Percentiles rank a stretch among this genome's conserved stretches.
Evolutionary conservation across 2,113 vertebrate species (phyloP).

Genomic region (Halichoerus grypus): DNA sequence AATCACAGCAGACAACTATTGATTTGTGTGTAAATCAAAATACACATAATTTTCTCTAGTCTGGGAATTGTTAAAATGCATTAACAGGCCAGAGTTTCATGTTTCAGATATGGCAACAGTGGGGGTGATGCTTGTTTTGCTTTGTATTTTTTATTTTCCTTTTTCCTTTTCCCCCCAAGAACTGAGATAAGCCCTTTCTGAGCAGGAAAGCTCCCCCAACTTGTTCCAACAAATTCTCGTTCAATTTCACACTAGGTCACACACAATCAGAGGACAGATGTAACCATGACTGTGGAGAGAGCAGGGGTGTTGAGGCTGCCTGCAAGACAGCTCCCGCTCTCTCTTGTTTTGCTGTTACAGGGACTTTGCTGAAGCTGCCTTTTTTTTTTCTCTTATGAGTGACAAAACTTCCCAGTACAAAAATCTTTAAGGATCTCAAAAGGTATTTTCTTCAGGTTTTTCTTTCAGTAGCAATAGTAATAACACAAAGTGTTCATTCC

Average conservation of each 20-base stretch:
- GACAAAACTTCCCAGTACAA: not conserved
- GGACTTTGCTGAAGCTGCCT: not conserved
- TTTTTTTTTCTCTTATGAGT: not conserved
- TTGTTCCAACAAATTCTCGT: conserved; percentile 60
- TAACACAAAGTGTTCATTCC: not conserved
- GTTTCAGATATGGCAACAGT: not conserved
- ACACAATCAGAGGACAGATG: not conserved
- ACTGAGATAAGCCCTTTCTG: conserved; percentile 33
- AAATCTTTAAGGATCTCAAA: conserved; percentile 7
- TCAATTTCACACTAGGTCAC: conserved; percentile 61
- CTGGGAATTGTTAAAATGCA: conserved; percentile 69
- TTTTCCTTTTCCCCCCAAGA: not conserved
- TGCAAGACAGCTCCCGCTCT: not conserved
- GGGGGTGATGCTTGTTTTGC: not conserved
- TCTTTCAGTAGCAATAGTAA: not conserved
- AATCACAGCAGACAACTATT: conserved; percentile 81
- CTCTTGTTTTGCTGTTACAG: not conserved
- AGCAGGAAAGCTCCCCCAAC: not conserved
- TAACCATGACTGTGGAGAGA: not conserved
- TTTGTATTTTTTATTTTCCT: conserved; percentile 26
- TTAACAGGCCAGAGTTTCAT: not conserved
- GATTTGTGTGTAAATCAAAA: conserved; percentile 83
- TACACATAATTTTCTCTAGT: conserved; percentile 50
- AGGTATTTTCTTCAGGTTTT: not conserved
- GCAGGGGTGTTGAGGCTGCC: not conserved